phyloP scores from a whole-genome alignment of 1,140 invertebrate species.

The Leucophenga varia region DNA sequence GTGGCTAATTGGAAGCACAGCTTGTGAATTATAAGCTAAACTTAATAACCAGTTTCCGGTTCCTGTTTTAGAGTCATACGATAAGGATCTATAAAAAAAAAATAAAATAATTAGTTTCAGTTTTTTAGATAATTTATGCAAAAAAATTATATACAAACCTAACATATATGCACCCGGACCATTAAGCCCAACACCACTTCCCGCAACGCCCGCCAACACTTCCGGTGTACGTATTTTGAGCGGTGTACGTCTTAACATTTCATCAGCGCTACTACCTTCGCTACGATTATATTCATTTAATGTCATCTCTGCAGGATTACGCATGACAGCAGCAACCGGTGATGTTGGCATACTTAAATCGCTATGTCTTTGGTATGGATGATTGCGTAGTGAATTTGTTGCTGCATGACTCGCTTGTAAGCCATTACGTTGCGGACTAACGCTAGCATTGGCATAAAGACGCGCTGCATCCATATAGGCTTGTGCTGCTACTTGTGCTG shows the following conservation, averaged over 20 bases:
- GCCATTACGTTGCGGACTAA: slow-evolving; percentile 9
- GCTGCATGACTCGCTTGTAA: slow-evolving; percentile 15
- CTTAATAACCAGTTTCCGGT: slow-evolving; percentile 52
- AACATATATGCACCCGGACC: slow-evolving; percentile 25
- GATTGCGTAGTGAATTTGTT: slow-evolving; percentile 32
- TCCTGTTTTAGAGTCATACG: slow-evolving; percentile 54
- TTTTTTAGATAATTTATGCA: not conserved
- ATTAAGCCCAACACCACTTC: slow-evolving; percentile 2
- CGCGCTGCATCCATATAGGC: slow-evolving; percentile 23
- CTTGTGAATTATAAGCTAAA: slow-evolving; percentile 19
- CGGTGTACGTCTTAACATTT: slow-evolving; percentile 39
- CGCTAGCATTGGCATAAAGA: slow-evolving; percentile 22
- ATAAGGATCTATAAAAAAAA: slow-evolving; percentile 31
- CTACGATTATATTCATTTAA: slow-evolving; percentile 51
- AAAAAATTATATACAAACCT: slow-evolving; percentile 18
- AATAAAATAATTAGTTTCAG: not conserved
- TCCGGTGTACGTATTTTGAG: slow-evolving; percentile 41
- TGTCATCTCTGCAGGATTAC: slow-evolving; percentile 50
- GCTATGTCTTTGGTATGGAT: slow-evolving; percentile 52
- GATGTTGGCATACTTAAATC: slow-evolving; percentile 20
- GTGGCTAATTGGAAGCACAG: slow-evolving; percentile 4
- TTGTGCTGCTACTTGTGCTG: no score
- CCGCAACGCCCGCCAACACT: slow-evolving; percentile 18
- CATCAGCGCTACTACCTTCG: slow-evolving; percentile 41
- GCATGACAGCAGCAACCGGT: slow-evolving; percentile 25